Conservation (phyloP, 1,140 invertebrate genomes). For the Euborellia annulipes region DNA sequence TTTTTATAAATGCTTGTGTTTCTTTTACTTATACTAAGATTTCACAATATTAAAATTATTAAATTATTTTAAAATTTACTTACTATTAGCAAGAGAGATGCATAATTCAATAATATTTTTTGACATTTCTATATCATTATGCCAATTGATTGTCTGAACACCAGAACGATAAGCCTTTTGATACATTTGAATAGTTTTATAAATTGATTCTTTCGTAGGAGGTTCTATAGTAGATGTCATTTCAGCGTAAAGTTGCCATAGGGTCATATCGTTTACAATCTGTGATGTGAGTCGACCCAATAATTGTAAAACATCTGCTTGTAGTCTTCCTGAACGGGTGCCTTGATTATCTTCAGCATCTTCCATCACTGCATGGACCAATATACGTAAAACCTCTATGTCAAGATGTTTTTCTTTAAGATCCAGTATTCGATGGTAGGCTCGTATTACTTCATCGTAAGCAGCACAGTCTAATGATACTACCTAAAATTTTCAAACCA, state of each 20-base stretch:
- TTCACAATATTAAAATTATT: too few relatives aligned
- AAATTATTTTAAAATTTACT: too few relatives aligned
- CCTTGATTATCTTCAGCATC: constrained; percentile 41
- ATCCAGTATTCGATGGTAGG: constrained; percentile 69
- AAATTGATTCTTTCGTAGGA: constrained; percentile 41
- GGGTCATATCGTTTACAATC: constrained; percentile 42
- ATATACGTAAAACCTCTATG: constrained; percentile 52
- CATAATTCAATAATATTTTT: constrained; percentile 32
- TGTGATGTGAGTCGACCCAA: constrained; percentile 62
- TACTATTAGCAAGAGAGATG: background rate
- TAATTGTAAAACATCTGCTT: constrained; percentile 49
- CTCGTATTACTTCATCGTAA: constrained; percentile 45
- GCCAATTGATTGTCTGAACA: constrained; percentile 39
- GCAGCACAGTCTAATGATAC: too few relatives aligned
- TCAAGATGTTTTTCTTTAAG: constrained; percentile 69
- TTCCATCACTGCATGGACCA: constrained; percentile 53
- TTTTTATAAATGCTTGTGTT: too few relatives aligned
- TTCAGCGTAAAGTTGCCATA: constrained; percentile 68
- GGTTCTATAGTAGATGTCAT: constrained; percentile 43
- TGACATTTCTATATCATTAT: constrained; percentile 31
- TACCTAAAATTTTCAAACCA: constrained; percentile 18
- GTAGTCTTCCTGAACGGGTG: constrained; percentile 29
- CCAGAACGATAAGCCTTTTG: constrained; percentile 34
- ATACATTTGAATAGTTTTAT: constrained; percentile 36
- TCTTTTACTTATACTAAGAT: too few relatives aligned